phyloP scores from a whole-genome alignment of 1,140 invertebrate genomes.

The Diachasmimorpha longicaudata region DNA sequence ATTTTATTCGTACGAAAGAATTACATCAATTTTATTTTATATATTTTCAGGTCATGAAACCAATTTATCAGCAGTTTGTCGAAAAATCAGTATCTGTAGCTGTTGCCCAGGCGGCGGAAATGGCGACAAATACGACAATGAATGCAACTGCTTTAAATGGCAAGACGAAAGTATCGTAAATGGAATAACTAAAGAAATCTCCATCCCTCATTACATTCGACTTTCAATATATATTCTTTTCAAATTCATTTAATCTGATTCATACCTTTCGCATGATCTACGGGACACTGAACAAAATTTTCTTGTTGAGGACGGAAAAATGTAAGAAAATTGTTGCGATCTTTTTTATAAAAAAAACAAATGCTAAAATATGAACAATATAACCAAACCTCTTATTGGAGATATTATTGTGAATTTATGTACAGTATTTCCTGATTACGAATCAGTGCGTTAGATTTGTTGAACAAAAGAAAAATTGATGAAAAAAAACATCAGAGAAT shows the following conservation, averaged over 20 bases:
- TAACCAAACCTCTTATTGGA: neutral
- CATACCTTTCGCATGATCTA: neutral
- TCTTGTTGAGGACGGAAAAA: neutral
- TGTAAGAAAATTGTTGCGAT: neutral
- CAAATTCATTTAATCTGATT: neutral
- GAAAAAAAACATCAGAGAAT: conserved; percentile 38
- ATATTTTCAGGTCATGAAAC: conserved; percentile 76
- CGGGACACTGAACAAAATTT: neutral
- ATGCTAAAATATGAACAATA: neutral
- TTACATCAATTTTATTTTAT: conserved; percentile 28
- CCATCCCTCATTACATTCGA: conserved; percentile 32
- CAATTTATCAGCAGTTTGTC: conserved; percentile 76
- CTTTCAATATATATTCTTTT: conserved; percentile 25
- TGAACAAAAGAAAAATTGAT: conserved; percentile 14
- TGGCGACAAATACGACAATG: conserved; percentile 64
- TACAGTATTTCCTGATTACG: conserved; percentile 54
- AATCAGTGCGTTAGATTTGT: conserved; percentile 55
- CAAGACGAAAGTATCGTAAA: conserved; percentile 69
- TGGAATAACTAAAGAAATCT: neutral
- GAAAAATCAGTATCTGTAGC: conserved; percentile 81
- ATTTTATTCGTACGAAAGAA: neutral
- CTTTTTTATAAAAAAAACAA: neutral
- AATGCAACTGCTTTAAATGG: conserved; percentile 61
- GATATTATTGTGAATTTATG: conserved; percentile 44
- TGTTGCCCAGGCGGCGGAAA: conserved; percentile 73